phyloP scores from a whole-genome alignment of 2,113 vertebrate genomes.

The Seriola aureovittata region DNA sequence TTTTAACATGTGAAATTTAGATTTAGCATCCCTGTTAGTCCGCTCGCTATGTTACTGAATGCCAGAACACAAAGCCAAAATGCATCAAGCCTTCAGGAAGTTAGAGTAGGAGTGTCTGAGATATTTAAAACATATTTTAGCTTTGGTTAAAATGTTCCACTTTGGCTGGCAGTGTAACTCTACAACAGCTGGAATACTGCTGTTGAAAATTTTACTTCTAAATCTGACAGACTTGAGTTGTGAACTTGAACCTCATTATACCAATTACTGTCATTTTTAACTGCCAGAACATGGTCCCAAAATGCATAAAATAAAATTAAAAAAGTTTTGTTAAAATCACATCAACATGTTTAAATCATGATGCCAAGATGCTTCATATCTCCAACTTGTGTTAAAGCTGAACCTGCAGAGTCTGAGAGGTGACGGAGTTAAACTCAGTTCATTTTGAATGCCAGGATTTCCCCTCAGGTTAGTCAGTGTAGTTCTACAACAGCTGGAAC shows the following conservation, averaged over 20 bases:
- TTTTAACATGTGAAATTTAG: neutral
- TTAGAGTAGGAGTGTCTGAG: neutral
- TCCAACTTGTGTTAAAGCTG: neutral
- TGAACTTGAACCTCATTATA: neutral
- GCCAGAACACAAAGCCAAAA: slow-evolving; percentile 5
- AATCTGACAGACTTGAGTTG: neutral
- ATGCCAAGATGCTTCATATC: neutral
- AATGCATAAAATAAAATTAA: neutral
- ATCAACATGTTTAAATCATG: neutral
- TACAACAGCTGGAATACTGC: neutral
- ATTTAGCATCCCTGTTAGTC: neutral
- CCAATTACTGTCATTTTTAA: neutral
- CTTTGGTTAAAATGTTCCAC: neutral
- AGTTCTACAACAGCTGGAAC: neutral
- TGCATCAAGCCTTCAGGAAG: neutral
- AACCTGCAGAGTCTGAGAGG: neutral
- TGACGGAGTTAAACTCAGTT: neutral
- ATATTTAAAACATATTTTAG: neutral
- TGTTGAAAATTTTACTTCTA: neutral
- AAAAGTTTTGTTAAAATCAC: neutral
- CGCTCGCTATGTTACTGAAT: neutral
- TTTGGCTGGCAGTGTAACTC: neutral
- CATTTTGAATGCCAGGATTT: slow-evolving; percentile 13
- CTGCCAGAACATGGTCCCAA: neutral
- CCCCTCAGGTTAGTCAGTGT: neutral